Percentiles rank a stretch among this genome's conserved stretches.
These are phyloP conservation scores for Lutjanus erythropterus DNA, from an alignment of 2,113 vertebrate genomes.

Conservation along the genomic window DNA sequence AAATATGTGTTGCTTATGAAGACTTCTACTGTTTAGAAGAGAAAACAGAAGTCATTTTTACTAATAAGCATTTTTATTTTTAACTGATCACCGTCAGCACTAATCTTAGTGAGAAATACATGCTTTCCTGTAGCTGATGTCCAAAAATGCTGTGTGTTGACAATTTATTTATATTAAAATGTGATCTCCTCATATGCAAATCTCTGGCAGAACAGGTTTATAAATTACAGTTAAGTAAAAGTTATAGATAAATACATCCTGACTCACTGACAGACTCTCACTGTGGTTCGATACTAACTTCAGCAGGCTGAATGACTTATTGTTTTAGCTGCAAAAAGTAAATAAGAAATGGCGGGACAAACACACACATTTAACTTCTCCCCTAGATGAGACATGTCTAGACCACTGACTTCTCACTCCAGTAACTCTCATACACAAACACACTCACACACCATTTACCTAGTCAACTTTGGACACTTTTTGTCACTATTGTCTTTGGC, in stretches of 20 bases:
- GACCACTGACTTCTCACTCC: slow-evolving; percentile 35
- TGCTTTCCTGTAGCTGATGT: background rate
- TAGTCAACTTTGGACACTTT: slow-evolving; percentile 35
- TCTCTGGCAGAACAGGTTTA: background rate
- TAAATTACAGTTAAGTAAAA: background rate
- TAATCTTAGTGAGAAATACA: background rate
- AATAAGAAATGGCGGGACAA: background rate
- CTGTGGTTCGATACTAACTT: background rate
- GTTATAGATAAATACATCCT: background rate
- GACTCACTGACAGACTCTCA: background rate
- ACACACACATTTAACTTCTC: slow-evolving; percentile 9
- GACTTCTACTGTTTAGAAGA: background rate
- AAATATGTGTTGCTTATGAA: background rate
- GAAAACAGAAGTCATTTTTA: too few relatives aligned
- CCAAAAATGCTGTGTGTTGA: too few relatives aligned
- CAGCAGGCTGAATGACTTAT: background rate
- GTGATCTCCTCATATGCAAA: background rate
- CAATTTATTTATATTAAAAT: background rate
- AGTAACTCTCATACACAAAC: slow-evolving; percentile 6
- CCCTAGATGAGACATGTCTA: slow-evolving; percentile 2
- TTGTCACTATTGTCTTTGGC: slow-evolving; percentile 18
- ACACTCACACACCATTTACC: slow-evolving; percentile 33
- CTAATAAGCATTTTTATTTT: background rate
- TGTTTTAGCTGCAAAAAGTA: background rate
- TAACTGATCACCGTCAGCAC: background rate